These are phyloP conservation scores for Oncorhynchus masou DNA, from an alignment of 2,113 vertebrate species.

Conservation along the genomic window DNA sequence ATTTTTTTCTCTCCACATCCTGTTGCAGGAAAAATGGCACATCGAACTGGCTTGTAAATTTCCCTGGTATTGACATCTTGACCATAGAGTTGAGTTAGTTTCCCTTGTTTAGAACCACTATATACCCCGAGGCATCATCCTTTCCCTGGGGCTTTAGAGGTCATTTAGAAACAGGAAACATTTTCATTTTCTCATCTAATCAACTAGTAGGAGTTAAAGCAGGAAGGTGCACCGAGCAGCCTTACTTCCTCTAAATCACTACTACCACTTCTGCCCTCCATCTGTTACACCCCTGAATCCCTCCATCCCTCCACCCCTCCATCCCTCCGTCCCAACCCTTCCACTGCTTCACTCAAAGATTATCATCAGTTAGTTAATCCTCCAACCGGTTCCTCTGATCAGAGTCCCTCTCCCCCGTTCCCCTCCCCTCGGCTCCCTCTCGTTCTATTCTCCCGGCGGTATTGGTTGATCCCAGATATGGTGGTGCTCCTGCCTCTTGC, in stretches of 20 bases:
- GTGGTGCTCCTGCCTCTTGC: no score
- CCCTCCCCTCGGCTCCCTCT: neutral
- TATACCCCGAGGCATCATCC: neutral
- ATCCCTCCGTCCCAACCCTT: neutral
- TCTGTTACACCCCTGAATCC: neutral
- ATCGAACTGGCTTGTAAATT: neutral
- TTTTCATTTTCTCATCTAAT: slow-evolving; percentile 11
- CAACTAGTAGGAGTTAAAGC: slow-evolving; percentile 9
- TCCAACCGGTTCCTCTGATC: neutral
- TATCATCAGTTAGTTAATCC: neutral
- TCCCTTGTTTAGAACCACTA: neutral
- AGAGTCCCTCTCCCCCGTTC: neutral
- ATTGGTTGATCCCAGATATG: no score
- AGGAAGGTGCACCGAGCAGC: neutral
- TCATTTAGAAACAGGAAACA: slow-evolving; percentile 14
- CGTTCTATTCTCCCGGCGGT: no score
- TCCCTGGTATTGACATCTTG: neutral
- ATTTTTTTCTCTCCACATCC: neutral
- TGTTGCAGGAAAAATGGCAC: neutral
- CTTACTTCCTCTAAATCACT: neutral
- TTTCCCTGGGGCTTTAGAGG: neutral
- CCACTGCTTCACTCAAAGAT: neutral
- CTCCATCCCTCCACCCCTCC: neutral
- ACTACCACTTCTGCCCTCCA: neutral
- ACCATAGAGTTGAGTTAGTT: neutral